A percentile compares a stretch with the other conserved stretches of the same genome.
These are phyloP conservation scores for Megamerina dolium DNA, from an alignment of 2,888 invertebrate species.

Conservation along the genomic window DNA sequence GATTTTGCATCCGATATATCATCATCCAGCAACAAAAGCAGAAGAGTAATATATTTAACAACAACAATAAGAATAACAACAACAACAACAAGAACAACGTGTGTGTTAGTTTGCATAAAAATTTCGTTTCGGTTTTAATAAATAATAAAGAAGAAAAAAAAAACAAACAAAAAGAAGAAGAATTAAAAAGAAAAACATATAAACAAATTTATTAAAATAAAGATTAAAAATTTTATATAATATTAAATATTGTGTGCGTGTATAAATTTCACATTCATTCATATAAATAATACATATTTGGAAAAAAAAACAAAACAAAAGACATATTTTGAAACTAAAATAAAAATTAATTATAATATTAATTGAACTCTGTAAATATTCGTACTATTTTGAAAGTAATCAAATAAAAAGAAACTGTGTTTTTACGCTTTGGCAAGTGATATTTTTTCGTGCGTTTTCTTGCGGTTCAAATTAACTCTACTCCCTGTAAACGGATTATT, in stretches of 20 bases:
- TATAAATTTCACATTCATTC: background rate
- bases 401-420: too few relatives aligned
- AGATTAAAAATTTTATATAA: conserved; percentile 6
- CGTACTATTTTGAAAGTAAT: too few relatives aligned
- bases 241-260: background rate
- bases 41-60: conserved; percentile 8
- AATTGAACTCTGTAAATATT: background rate
- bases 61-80: conserved; percentile 17
- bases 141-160: conserved; percentile 21
- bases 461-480: too few relatives aligned
- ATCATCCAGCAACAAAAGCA: conserved; percentile 21
- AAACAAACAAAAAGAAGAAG: conserved; percentile 17
- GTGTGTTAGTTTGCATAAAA: conserved; percentile 47
- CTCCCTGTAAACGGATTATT: too few relatives aligned
- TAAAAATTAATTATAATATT: background rate
- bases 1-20: too few relatives aligned
- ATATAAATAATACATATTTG: background rate
- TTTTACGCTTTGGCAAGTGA: too few relatives aligned
- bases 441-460: too few relatives aligned
- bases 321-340: background rate
- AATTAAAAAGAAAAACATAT: conserved; percentile 19
- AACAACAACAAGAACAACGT: conserved; percentile 22
- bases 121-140: conserved; percentile 46
- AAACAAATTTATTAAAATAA: conserved; percentile 17
- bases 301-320: background rate